Evolutionary conservation across 2,888 invertebrate genomes (phyloP), one percentile per base, ranked within the genome.

Genomic region (Agapostemon virescens): DNA sequence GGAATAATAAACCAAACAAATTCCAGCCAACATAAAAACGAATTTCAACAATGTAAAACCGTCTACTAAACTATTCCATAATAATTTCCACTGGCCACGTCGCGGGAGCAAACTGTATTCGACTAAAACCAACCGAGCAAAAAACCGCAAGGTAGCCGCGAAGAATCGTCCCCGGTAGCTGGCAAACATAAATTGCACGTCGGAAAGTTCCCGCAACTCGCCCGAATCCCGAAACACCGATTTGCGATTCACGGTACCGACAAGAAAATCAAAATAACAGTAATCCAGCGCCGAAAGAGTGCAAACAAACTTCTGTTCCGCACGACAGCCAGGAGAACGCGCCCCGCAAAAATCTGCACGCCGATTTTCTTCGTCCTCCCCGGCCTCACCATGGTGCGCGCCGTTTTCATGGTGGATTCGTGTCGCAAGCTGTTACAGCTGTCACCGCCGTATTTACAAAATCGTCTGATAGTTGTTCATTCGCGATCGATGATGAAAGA

Each of bases 401-500:
- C 1, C 23, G 52, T 23, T n/a, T 23, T 1, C 13, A 23, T 4
- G 55, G 13, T 36, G 33, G 20, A 33, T 63, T 36, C 58, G 63
- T 72, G 36, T 38, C 64, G 20, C 36, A 6, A 26, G 66, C 66
- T 30, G 40, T 55, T 33, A 33, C 55, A 55, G n/a, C 7, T 42
- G 58, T 15, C 13, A 30, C 5, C 13, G 42, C 52, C 15, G 38
- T 66, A 52, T 73, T 63, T 72, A 64, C 63, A 72, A 68, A 26
- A 33, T 52, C 58, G 6, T 33, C 30, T 20, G 20, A 7, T 33
- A 20, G 15, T 77, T 61, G 30, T 55, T 36, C n/a, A 55, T 61
- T 42, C 33, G 49, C 68, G 55, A 69, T 73, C 74, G 73, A 83
- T 80, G 61, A 69, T 38, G 61, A 58, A 63, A 30, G 61, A 64